Evolutionary conservation across 2,113 vertebrate species (phyloP).

Genomic region (Poeciliopsis retropinna): DNA sequence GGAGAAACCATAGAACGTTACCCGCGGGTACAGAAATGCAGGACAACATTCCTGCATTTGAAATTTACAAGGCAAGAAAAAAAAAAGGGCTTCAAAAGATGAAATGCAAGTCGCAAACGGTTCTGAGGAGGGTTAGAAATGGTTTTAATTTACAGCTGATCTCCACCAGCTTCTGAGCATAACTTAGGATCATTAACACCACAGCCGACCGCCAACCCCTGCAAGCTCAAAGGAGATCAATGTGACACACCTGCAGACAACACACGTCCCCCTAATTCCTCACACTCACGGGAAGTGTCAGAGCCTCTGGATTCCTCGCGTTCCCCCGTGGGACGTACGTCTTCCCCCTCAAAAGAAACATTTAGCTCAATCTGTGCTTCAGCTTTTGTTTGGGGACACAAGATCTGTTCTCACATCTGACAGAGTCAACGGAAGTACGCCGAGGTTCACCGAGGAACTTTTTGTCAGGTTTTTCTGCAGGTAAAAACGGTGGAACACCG

Average conservation of each 20-base stretch:
- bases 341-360: slow-evolving; percentile 32
- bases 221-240: slow-evolving; percentile 14
- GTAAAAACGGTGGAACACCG: neutral
- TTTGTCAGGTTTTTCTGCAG: neutral
- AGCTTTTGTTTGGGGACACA: slow-evolving; percentile 47
- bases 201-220: slow-evolving; percentile 11
- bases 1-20: slow-evolving; percentile 21
- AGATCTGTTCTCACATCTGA: slow-evolving; percentile 29
- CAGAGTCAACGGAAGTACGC: slow-evolving; percentile 37
- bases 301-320: slow-evolving; percentile 58
- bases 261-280: slow-evolving; percentile 49
- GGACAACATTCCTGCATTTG: neutral
- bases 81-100: neutral
- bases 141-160: neutral
- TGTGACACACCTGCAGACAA: slow-evolving; percentile 28
- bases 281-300: slow-evolving; percentile 66
- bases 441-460: slow-evolving; percentile 1
- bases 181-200: slow-evolving; percentile 17
- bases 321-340: slow-evolving; percentile 59
- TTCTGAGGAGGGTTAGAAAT: neutral
- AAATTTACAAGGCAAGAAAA: neutral
- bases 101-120: neutral
- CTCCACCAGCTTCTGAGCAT: slow-evolving; percentile 8
- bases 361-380: slow-evolving; percentile 43
- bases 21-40: neutral